Conservation (phyloP, 1,140 invertebrate species). For the Hesperophylax magnus region DNA sequence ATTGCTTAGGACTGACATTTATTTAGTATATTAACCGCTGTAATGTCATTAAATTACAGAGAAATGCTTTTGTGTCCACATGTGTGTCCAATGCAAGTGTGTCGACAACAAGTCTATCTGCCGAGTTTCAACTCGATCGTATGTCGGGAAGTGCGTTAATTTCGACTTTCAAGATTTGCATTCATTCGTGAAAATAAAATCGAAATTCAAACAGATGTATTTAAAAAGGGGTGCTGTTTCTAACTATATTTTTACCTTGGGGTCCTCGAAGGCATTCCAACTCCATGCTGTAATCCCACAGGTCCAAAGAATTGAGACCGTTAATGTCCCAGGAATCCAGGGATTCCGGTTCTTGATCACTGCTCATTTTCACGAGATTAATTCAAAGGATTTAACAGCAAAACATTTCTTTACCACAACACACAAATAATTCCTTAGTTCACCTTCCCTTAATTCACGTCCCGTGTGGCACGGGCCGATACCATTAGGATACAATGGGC, state of each 20-base stretch:
- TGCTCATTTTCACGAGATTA: slow-evolving; percentile 48
- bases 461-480: neutral
- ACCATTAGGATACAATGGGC: neutral
- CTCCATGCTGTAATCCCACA: slow-evolving; percentile 87
- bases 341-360: slow-evolving; percentile 55
- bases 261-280: slow-evolving; percentile 81
- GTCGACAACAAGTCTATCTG: too few relatives aligned
- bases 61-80: too few relatives aligned
- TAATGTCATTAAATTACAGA: too few relatives aligned
- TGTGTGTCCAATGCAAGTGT: too few relatives aligned
- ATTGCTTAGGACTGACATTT: too few relatives aligned
- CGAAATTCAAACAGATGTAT: too few relatives aligned
- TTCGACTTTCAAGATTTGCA: too few relatives aligned
- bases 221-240: neutral
- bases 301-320: slow-evolving; percentile 80
- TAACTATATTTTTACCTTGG: slow-evolving; percentile 71
- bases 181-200: too few relatives aligned
- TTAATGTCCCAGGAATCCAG: slow-evolving; percentile 69
- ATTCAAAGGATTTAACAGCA: slow-evolving; percentile 25
- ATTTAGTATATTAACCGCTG: too few relatives aligned
- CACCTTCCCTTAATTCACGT: neutral
- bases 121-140: too few relatives aligned
- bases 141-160: too few relatives aligned
- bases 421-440: neutral
- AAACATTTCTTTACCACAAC: neutral